These are phyloP conservation scores for Rhombomys opimus DNA, from an alignment of 2,113 vertebrate species.

Conservation along the genomic window DNA sequence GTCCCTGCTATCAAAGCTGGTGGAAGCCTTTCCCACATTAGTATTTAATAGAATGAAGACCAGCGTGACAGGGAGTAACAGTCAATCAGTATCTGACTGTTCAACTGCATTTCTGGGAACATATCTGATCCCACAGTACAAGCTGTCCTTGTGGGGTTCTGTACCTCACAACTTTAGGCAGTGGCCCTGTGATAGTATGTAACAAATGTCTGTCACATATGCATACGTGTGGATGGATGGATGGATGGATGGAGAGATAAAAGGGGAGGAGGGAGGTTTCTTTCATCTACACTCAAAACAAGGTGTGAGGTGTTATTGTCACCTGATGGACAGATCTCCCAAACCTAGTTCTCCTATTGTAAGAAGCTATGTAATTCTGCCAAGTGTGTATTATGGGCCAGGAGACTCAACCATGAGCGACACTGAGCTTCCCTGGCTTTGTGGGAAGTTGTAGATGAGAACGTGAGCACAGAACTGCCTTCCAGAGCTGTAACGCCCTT, in stretches of 20 bases:
- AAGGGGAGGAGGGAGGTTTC: not conserved
- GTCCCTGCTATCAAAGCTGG: not conserved
- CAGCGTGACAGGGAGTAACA: not conserved
- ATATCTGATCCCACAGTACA: not conserved
- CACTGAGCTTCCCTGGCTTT: slow-evolving; percentile 5
- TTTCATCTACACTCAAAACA: slow-evolving; percentile 27
- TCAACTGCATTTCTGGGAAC: slow-evolving; percentile 2
- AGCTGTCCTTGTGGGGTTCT: slow-evolving; percentile 29
- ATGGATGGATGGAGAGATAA: not conserved
- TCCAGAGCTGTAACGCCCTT: not conserved
- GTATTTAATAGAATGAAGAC: slow-evolving; percentile 25
- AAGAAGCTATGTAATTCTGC: slow-evolving; percentile 21
- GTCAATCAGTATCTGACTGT: not conserved
- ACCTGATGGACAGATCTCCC: slow-evolving; percentile 14
- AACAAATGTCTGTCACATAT: not conserved
- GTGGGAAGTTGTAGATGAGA: not conserved
- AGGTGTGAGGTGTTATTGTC: not conserved
- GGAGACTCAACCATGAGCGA: slow-evolving; percentile 23
- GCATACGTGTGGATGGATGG: not conserved
- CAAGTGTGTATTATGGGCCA: not conserved
- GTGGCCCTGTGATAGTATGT: not conserved
- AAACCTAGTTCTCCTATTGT: not conserved
- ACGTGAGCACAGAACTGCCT: not conserved
- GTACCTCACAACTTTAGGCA: not conserved
- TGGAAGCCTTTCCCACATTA: not conserved